A percentile compares a stretch with the other conserved stretches of the same genome.
phyloP scores from a whole-genome alignment of 2,113 vertebrate genomes.

The Ceyx cyanopectus region DNA sequence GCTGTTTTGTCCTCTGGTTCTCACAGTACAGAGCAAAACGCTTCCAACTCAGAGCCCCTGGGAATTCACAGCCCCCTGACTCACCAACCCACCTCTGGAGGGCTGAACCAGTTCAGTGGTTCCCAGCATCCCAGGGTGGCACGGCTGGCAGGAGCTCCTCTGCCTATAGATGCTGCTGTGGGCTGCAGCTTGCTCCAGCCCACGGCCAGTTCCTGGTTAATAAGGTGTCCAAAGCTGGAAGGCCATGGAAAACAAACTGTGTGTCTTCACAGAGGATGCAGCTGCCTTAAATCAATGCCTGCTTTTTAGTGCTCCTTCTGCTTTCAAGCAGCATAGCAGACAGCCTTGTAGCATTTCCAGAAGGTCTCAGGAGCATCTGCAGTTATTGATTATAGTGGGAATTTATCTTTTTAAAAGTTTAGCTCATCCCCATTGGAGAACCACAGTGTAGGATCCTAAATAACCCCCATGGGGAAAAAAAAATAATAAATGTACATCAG shows the following conservation, averaged over 20 bases:
- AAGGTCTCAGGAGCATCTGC: neutral
- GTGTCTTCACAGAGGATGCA: neutral
- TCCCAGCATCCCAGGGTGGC: neutral
- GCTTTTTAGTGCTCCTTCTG: neutral
- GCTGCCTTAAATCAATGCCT: neutral
- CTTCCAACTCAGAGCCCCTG: neutral
- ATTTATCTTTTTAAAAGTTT: neutral
- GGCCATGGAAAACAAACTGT: neutral
- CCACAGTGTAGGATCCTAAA: neutral
- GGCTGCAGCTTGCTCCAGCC: neutral
- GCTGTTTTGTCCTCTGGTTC: neutral
- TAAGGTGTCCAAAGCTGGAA: neutral
- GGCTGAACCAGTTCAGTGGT: neutral
- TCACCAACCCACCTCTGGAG: neutral
- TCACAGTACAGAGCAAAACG: neutral
- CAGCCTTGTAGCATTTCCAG: neutral
- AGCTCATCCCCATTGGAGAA: neutral
- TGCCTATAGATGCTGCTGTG: constrained; percentile 1
- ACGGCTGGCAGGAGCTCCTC: neutral
- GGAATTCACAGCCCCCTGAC: neutral
- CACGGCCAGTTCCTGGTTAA: neutral
- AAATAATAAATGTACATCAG: neutral
- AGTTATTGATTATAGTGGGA: neutral
- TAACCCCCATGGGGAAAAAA: neutral
- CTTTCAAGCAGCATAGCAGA: neutral